These are phyloP conservation scores for Epiblema foenella DNA, from an alignment of 2,888 invertebrate genomes.

Conservation along the genomic window DNA sequence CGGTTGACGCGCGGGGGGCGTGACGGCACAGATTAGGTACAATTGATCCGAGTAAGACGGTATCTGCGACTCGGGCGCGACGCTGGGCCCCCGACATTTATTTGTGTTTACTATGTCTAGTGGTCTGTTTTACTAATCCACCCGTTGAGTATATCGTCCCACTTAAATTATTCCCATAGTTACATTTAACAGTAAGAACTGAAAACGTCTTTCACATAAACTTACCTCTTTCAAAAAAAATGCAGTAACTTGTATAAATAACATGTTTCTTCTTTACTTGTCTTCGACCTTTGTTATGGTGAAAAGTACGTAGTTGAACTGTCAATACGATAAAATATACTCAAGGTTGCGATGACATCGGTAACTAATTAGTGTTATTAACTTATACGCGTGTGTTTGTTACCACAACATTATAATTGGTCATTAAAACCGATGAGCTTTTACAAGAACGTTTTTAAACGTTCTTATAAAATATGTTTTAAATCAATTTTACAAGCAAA, in stretches of 20 bases:
- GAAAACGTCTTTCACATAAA: no score
- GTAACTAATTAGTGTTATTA: slow-evolving; percentile 40
- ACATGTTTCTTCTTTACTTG: neutral
- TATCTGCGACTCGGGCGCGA: slow-evolving; percentile 51
- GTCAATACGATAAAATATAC: slow-evolving; percentile 32
- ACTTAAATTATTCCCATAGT: no score
- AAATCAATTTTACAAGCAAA: neutral
- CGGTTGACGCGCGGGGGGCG: slow-evolving; percentile 59
- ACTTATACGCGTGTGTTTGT: slow-evolving; percentile 20
- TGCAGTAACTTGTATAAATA: neutral
- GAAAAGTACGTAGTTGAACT: neutral
- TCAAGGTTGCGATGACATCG: slow-evolving; percentile 26
- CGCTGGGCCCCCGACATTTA: neutral
- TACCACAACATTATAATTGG: slow-evolving; percentile 29
- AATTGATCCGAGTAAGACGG: slow-evolving; percentile 72
- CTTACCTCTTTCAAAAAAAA: neutral
- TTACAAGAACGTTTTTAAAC: slow-evolving; percentile 2
- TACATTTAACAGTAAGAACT: no score
- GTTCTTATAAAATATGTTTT: neutral
- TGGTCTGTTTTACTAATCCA: no score
- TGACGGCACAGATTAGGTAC: slow-evolving; percentile 73
- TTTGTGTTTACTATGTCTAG: neutral
- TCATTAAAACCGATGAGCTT: slow-evolving; percentile 19
- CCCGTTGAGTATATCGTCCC: no score
- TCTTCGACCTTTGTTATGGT: neutral